Evolutionary conservation across 2,888 invertebrate genomes (phyloP).

Genomic region (Argyresthia albistria): DNA sequence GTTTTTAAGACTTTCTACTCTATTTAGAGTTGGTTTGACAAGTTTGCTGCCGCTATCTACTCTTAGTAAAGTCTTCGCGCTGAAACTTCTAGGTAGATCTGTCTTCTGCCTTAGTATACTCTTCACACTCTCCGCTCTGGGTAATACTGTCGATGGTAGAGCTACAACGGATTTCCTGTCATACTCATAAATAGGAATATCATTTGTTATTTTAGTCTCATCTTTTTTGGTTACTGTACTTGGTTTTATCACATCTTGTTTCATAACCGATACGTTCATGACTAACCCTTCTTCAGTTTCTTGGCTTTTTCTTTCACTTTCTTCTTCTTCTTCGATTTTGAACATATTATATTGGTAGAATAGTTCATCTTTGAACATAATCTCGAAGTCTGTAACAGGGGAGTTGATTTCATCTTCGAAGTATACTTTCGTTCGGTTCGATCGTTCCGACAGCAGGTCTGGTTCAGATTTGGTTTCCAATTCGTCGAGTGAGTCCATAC

Average conservation of each 20-base stretch:
- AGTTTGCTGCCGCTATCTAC: constrained; percentile 41
- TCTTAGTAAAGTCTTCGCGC: constrained; percentile 45
- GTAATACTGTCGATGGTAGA: constrained; percentile 46
- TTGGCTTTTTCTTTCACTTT: constrained; percentile 41
- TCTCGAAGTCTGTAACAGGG: constrained; percentile 65
- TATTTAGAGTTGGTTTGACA: constrained; percentile 32
- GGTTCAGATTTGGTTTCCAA: constrained; percentile 62
- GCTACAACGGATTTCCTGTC: constrained; percentile 35
- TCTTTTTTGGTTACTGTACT: constrained; percentile 59
- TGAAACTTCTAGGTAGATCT: constrained; percentile 45
- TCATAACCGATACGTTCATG: constrained; percentile 52
- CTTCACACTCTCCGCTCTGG: constrained; percentile 56
- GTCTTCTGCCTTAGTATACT: constrained; percentile 44
- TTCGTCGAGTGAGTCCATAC: constrained; percentile 45
- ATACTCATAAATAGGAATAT: constrained; percentile 47
- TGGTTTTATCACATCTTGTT: constrained; percentile 57
- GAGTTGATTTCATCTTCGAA: constrained; percentile 65
- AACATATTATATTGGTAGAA: constrained; percentile 51
- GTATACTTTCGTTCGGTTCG: constrained; percentile 60
- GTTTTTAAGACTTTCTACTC: constrained; percentile 59
- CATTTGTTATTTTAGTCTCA: constrained; percentile 57
- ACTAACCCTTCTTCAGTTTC: constrained; percentile 56
- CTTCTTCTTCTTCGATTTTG: constrained; percentile 65
- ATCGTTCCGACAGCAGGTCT: constrained; percentile 47
- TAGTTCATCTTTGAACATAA: constrained; percentile 68